Conservation (phyloP, 2,888 invertebrate genomes). For the Rhagonycha lutea region DNA sequence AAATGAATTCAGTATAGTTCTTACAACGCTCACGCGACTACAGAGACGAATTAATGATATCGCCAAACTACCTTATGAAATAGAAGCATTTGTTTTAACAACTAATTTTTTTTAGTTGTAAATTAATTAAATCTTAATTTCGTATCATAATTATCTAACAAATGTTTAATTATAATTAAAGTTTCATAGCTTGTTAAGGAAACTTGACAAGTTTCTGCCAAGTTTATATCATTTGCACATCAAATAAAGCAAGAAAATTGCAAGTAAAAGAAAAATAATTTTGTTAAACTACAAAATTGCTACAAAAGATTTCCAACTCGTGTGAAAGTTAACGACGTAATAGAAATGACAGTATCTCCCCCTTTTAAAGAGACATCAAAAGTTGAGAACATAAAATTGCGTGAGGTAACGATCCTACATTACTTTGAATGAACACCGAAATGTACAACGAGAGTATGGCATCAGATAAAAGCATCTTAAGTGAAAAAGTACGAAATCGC, state of each 20-base stretch:
- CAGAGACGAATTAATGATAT: too few relatives aligned
- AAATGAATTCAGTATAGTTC: too few relatives aligned
- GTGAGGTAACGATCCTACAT: slow-evolving; percentile 16
- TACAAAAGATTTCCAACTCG: neutral
- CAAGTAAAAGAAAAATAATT: neutral
- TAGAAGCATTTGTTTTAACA: too few relatives aligned
- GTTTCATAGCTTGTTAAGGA: neutral
- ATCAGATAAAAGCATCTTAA: slow-evolving; percentile 20
- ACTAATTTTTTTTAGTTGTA: too few relatives aligned
- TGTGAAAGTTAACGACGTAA: slow-evolving; percentile 24
- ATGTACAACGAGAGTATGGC: slow-evolving; percentile 7
- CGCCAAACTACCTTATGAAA: too few relatives aligned
- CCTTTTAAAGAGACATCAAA: slow-evolving; percentile 23
- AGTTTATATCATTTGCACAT: neutral
- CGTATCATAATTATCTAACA: too few relatives aligned
- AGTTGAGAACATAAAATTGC: slow-evolving; percentile 25
- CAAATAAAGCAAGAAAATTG: neutral
- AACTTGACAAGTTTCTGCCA: neutral
- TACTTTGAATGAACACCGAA: slow-evolving; percentile 5
- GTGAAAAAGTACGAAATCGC: slow-evolving; percentile 27
- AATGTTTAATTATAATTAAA: neutral
- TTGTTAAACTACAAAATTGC: neutral
- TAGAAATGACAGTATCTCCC: slow-evolving; percentile 17
- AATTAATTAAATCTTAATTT: too few relatives aligned
- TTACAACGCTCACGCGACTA: too few relatives aligned